Conservation (phyloP, 1,140 invertebrate genomes). For the Scaptodrosophila lebanonensis region DNA sequence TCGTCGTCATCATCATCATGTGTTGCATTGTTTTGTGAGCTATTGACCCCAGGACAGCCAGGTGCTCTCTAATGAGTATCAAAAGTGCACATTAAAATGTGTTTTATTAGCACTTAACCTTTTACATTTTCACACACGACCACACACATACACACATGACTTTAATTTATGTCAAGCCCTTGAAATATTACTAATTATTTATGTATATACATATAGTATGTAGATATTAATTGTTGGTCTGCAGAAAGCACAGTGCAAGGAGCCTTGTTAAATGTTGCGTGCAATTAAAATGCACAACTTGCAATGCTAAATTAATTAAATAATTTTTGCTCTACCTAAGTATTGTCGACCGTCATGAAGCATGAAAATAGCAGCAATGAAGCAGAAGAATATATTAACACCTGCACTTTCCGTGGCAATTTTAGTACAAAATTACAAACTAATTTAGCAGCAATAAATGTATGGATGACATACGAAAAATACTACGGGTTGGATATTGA, state of each 20-base stretch:
- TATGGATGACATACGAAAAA: no score
- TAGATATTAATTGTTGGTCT: slow-evolving; percentile 16
- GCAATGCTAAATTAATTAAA: slow-evolving; percentile 63
- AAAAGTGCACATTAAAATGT: slow-evolving; percentile 37
- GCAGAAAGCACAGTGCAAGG: slow-evolving; percentile 15
- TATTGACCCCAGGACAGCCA: background rate
- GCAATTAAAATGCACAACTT: slow-evolving; percentile 11
- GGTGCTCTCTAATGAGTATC: slow-evolving; percentile 21
- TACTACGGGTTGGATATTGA: no score
- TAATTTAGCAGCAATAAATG: no score
- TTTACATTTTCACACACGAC: slow-evolving; percentile 9
- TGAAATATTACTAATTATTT: slow-evolving; percentile 17
- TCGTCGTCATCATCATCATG: no score
- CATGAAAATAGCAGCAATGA: slow-evolving; percentile 53
- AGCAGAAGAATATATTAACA: slow-evolving; percentile 20
- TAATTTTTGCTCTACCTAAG: slow-evolving; percentile 11
- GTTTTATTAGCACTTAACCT: slow-evolving; percentile 40
- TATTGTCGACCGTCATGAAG: slow-evolving; percentile 19
- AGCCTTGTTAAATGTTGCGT: background rate
- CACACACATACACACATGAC: background rate
- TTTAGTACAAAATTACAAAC: background rate
- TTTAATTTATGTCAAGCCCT: slow-evolving; percentile 32
- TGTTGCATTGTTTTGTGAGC: no score
- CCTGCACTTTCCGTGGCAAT: slow-evolving; percentile 24
- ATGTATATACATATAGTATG: slow-evolving; percentile 1